phyloP scores from a whole-genome alignment of 1,140 invertebrate species.

The Chrysoperla carnea region DNA sequence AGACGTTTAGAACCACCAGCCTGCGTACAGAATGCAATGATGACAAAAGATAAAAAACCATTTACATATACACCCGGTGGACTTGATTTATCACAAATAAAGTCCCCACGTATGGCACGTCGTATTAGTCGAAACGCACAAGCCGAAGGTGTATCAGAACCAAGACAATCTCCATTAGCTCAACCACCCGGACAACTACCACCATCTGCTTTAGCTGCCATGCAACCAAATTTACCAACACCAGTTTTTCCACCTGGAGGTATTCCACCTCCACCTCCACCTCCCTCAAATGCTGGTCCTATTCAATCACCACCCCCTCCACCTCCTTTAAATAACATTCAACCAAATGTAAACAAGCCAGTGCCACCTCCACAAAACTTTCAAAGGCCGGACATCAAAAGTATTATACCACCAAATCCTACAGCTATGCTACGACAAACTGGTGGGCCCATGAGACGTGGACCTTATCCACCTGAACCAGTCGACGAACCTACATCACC shows the following conservation, averaged over 20 bases:
- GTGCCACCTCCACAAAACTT: constrained; percentile 16
- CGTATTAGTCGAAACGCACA: constrained; percentile 53
- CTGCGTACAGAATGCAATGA: constrained; percentile 83
- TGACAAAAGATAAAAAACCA: constrained; percentile 88
- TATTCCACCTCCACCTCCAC: constrained; percentile 31
- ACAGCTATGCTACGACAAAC: constrained; percentile 32
- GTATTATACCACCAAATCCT: constrained; percentile 41
- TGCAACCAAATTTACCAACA: constrained; percentile 47
- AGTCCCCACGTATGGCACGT: constrained; percentile 74
- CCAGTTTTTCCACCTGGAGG: constrained; percentile 45
- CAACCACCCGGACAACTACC: constrained; percentile 21
- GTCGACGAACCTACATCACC: constrained; percentile 1
- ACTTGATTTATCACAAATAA: constrained; percentile 76
- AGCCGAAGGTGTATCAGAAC: constrained; percentile 28
- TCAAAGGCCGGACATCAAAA: constrained; percentile 41
- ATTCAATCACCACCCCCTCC: constrained; percentile 5
- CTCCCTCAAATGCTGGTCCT: constrained; percentile 22
- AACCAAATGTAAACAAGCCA: not conserved
- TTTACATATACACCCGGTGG: constrained; percentile 89
- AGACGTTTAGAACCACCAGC: constrained; percentile 50
- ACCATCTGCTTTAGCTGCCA: constrained; percentile 28
- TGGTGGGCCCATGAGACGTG: constrained; percentile 22
- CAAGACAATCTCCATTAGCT: constrained; percentile 17
- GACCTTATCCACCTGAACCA: constrained; percentile 11
- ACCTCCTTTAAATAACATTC: constrained; percentile 10